Evolutionary conservation across 1,140 invertebrate genomes (phyloP), one percentile per base, ranked within the genome.

Genomic region (Liolophura sinensis): DNA sequence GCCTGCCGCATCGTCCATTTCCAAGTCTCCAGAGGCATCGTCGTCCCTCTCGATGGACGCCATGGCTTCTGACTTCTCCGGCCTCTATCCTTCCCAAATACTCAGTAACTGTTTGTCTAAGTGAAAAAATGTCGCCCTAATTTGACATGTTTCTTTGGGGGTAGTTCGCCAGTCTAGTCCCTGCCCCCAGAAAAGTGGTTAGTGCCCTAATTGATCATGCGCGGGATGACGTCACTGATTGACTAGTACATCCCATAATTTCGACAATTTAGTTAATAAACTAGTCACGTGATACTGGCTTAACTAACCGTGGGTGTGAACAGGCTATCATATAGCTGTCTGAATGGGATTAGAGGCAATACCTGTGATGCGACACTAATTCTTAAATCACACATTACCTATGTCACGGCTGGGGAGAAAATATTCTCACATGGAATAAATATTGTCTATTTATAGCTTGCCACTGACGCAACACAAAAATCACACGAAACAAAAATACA

Each of bases 201-300:
- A 22, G 48, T 47, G 48, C 22, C n/a, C 47, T 51, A 69, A 67
- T 67, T 72, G 73, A 73, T 68, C 75, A 76, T 76, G 75, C 75
- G 75, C 73, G 68, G 65, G 64, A 62, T 76, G 75, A 76, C 75
- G 75, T 76, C 75, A 76, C 60, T 67, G 66, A 74, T 74, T 69
- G 69, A 57, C 59, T 65, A 22, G 49, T 70, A 65, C 60, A 75
- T 75, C 73, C 73, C 71, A 73, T 75, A 75, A 73, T 75, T 69
- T 69, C 20, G 46, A 60, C 27, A 46, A 60, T n/a, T 31, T 57
- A 57, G 31, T 31, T 57, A 57, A 57, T 24, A 24, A 57, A 24
- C 24, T 57, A 31, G 55, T 57, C 51, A 54, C 24, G 51, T 54
- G n/a, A 24, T 24, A 54, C 51, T 5, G 31, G 31, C 31, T 40